Evolutionary conservation across 2,888 invertebrate species (phyloP).

Genomic region (Ormyrus thymus): DNA sequence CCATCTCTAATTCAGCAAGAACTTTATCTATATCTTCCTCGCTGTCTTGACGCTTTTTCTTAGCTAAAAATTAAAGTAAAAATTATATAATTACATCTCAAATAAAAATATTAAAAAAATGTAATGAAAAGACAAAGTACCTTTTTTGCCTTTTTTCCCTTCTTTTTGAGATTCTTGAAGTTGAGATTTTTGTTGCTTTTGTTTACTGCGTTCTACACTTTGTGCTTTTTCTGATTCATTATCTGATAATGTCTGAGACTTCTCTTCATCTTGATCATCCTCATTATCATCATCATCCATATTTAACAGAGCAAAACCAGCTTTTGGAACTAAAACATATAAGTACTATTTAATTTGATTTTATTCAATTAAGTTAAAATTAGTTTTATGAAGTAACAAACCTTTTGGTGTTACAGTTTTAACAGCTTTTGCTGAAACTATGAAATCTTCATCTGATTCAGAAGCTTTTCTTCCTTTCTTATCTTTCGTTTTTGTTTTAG

Average conservation of each 20-base stretch:
- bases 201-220: conserved; percentile 74
- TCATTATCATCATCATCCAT: conserved; percentile 76
- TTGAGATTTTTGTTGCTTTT: conserved; percentile 70
- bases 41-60: conserved; percentile 85
- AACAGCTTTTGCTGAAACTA: conserved; percentile 25
- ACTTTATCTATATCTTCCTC: conserved; percentile 86
- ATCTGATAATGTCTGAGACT: conserved; percentile 70
- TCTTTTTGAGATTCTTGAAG: conserved; percentile 66
- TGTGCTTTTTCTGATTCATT: conserved; percentile 75
- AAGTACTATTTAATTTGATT: neutral
- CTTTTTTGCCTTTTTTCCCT: conserved; percentile 85
- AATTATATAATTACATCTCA: conserved; percentile 6
- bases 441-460: conserved; percentile 58
- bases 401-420: conserved; percentile 43
- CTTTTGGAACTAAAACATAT: conserved; percentile 64
- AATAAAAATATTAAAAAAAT: conserved; percentile 8
- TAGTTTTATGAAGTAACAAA: conserved; percentile 3
- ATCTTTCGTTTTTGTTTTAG: conserved; percentile 54
- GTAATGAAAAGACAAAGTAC: conserved; percentile 59
- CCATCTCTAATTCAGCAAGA: conserved; percentile 88
- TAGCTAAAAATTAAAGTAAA: conserved; percentile 61
- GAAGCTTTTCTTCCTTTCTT: conserved; percentile 56
- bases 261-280: conserved; percentile 72
- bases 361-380: neutral
- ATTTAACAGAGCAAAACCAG: conserved; percentile 82